Evolutionary conservation across 1,140 invertebrate genomes (phyloP).

Genomic region (Prorops nasuta): DNA sequence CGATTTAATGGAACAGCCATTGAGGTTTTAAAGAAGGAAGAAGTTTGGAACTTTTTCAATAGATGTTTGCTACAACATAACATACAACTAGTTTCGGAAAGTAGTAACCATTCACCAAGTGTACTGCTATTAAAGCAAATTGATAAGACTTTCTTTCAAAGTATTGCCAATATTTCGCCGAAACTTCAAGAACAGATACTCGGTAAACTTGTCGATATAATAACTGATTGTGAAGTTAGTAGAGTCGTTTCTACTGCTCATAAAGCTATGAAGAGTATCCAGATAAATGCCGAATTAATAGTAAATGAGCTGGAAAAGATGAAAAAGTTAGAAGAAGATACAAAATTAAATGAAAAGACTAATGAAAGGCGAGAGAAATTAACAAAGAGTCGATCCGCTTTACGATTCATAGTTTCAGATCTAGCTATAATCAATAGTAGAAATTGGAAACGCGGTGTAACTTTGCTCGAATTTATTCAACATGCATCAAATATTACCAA

Average conservation of each 20-base stretch:
- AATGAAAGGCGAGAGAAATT: conserved; percentile 3
- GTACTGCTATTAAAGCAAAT: conserved; percentile 57
- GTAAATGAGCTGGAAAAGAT: conserved; percentile 62
- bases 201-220: conserved; percentile 42
- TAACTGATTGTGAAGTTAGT: conserved; percentile 45
- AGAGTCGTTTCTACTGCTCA: conserved; percentile 61
- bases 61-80: conserved; percentile 29
- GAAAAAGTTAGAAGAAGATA: conserved; percentile 44
- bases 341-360: background rate
- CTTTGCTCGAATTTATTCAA: conserved; percentile 82
- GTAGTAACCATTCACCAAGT: conserved; percentile 24
- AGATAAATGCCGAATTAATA: conserved; percentile 65
- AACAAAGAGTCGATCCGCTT: conserved; percentile 46
- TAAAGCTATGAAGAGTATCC: conserved; percentile 69
- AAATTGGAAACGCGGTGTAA: conserved; percentile 76
- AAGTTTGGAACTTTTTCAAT: conserved; percentile 46
- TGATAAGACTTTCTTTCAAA: conserved; percentile 54
- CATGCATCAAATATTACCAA: conserved; percentile 73
- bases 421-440: conserved; percentile 61
- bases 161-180: conserved; percentile 21
- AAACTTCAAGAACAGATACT: conserved; percentile 42
- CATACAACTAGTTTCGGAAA: conserved; percentile 19
- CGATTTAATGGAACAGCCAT: conserved; percentile 44
- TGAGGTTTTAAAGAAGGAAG: conserved; percentile 40
- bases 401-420: conserved; percentile 20